Evolutionary conservation across 2,113 vertebrate species (phyloP).

Genomic region (Anhinga anhinga): DNA sequence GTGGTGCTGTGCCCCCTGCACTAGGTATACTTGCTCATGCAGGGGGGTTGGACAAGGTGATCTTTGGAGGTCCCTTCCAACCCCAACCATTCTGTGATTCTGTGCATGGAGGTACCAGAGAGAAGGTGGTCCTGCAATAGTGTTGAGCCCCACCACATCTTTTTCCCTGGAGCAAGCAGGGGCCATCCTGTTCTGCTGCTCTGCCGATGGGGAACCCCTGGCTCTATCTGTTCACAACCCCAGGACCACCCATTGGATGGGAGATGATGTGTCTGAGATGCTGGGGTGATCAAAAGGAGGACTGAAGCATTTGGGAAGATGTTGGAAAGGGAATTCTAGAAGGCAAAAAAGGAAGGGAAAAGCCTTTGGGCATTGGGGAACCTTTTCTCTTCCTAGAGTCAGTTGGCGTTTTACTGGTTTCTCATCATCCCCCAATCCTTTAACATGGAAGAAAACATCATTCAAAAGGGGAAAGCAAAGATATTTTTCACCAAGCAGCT

Average conservation of each 20-base stretch:
- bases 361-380: neutral
- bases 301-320: neutral
- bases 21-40: too few species aligned
- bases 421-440: rapidly evolving
- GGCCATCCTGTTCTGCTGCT: neutral
- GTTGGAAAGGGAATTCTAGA: neutral
- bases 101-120: neutral
- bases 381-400: neutral
- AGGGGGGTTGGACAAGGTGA: too few species aligned
- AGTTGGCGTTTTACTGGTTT: rapidly evolving
- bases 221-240: too few species aligned
- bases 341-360: neutral
- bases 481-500: neutral
- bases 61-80: too few species aligned
- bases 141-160: neutral
- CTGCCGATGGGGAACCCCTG: neutral
- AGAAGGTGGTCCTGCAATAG: neutral
- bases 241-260: neutral
- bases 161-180: neutral
- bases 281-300: neutral
- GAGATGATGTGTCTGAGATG: neutral
- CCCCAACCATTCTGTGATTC: too few species aligned
- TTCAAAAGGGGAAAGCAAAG: neutral
- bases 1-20: too few species aligned
- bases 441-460: neutral